Conservation (phyloP, 23 tunicate species). For the Ascidia mentula region DNA sequence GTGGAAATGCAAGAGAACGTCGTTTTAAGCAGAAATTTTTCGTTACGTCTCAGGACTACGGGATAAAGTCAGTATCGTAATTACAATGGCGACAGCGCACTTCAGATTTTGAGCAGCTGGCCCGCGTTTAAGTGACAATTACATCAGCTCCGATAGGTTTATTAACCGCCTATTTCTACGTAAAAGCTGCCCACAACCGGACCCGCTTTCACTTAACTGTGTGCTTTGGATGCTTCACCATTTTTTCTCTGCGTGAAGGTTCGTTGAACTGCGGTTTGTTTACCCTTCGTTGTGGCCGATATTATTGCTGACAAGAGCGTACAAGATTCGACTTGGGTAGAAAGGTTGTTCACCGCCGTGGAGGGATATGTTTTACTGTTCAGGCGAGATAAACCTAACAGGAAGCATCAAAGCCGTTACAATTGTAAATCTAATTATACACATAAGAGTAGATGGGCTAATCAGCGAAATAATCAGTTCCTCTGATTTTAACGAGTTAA, state of each 20-base stretch:
- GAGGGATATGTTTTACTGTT: too few species aligned
- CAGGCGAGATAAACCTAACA: too few species aligned
- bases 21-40: not conserved
- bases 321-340: too few species aligned
- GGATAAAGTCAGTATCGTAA: not conserved
- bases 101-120: conserved; percentile 2
- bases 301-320: too few species aligned
- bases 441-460: too few species aligned
- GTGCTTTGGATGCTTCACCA: not conserved
- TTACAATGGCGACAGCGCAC: not conserved
- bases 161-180: not conserved
- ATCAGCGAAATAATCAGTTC: too few species aligned
- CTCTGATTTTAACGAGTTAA: too few species aligned
- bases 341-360: too few species aligned
- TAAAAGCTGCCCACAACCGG: not conserved
- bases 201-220: not conserved
- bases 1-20: not conserved
- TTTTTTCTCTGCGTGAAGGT: not conserved
- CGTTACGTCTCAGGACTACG: not conserved
- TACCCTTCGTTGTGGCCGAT: too few species aligned
- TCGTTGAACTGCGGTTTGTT: not conserved
- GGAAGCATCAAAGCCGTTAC: too few species aligned
- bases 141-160: not conserved
- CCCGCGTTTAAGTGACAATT: not conserved
- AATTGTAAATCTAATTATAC: too few species aligned